phyloP scores from a whole-genome alignment of 2,113 vertebrate genomes.

The Xenopus borealis region DNA sequence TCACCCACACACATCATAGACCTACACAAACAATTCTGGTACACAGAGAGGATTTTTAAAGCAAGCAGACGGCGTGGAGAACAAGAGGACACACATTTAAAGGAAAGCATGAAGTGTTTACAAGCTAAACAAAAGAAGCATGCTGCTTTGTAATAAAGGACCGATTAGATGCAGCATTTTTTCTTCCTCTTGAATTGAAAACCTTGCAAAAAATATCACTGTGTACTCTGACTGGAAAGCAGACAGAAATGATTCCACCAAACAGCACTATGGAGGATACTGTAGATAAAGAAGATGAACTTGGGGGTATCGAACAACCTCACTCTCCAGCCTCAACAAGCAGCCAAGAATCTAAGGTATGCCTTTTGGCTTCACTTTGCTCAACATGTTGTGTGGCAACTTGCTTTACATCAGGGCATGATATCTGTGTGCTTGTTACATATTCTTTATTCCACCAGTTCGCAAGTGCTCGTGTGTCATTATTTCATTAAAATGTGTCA shows the following conservation, averaged over 20 bases:
- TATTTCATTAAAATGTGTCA: too few relatives aligned
- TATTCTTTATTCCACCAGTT: too few relatives aligned
- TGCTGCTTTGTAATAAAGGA: neutral
- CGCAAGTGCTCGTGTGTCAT: too few relatives aligned
- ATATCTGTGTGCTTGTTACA: too few relatives aligned
- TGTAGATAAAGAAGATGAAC: slow-evolving; percentile 36
- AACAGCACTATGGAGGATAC: slow-evolving; percentile 24
- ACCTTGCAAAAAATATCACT: neutral
- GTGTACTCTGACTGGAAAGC: neutral
- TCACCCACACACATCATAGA: slow-evolving; percentile 9
- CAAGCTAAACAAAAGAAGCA: neutral
- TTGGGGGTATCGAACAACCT: slow-evolving; percentile 28
- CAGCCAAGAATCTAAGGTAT: slow-evolving; percentile 47
- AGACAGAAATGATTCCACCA: slow-evolving; percentile 29
- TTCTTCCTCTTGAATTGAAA: neutral
- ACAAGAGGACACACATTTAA: neutral
- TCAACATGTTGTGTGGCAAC: neutral
- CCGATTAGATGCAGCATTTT: neutral
- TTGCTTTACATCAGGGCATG: too few relatives aligned
- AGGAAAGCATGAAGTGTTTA: neutral
- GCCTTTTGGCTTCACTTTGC: neutral
- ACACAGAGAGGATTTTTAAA: slow-evolving; percentile 17
- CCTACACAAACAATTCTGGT: slow-evolving; percentile 31
- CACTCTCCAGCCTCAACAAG: slow-evolving; percentile 37
- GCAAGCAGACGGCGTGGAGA: neutral